Evolutionary conservation across 1,140 invertebrate genomes (phyloP).

Genomic region (Aleiodes sp.): DNA sequence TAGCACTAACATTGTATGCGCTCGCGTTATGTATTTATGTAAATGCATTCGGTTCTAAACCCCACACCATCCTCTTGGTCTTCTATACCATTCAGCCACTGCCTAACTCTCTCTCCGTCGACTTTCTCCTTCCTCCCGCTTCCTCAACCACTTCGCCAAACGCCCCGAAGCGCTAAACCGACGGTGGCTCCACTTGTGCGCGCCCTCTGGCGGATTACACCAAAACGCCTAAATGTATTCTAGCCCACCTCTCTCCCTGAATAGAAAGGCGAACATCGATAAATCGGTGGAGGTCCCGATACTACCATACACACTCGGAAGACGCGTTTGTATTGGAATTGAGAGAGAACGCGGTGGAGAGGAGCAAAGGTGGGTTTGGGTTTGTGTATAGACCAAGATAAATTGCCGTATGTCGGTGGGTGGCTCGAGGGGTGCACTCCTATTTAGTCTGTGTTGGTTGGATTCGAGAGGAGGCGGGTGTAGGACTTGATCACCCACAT

Average conservation of each 20-base stretch:
- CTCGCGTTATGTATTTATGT: conserved; percentile 68
- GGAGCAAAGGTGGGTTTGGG: conserved; percentile 4
- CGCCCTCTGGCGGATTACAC: neutral
- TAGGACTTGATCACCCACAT: conserved; percentile 30
- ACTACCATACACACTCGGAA: conserved; percentile 20
- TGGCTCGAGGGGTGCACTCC: neutral
- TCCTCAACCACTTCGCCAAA: no score
- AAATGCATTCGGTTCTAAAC: conserved; percentile 62
- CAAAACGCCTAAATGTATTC: conserved; percentile 4
- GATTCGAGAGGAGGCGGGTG: conserved; percentile 46
- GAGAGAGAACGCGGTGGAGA: neutral
- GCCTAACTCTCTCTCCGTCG: conserved; percentile 10
- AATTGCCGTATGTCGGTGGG: conserved; percentile 12
- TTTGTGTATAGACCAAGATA: conserved; percentile 16
- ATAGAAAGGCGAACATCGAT: conserved; percentile 18
- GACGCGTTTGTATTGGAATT: conserved; percentile 27
- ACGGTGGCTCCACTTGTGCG: neutral
- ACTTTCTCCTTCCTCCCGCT: neutral
- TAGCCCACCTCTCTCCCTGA: neutral
- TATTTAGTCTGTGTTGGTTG: conserved; percentile 24
- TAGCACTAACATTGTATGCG: conserved; percentile 67
- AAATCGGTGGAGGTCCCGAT: conserved; percentile 22
- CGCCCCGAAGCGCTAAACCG: no score
- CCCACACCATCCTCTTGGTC: conserved; percentile 37
- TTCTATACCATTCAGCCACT: conserved; percentile 1